These are phyloP conservation scores for Hippocampus abdominalis DNA, from an alignment of 2,113 vertebrate genomes.

Conservation along the genomic window DNA sequence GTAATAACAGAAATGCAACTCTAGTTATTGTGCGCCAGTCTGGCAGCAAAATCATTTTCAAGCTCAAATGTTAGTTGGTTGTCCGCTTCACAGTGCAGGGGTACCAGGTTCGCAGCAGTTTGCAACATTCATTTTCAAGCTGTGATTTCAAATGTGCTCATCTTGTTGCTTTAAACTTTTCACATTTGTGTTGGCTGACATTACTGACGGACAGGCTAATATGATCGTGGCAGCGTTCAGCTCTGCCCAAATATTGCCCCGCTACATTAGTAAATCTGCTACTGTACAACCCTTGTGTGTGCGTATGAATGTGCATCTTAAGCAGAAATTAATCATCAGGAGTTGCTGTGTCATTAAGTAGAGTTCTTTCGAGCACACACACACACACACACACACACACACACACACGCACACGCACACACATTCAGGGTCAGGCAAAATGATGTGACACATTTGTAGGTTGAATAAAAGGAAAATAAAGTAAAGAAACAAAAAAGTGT, in stretches of 20 bases:
- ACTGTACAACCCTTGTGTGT: slow-evolving; percentile 7
- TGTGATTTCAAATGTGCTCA: neutral
- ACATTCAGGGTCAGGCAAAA: no score
- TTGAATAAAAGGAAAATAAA: no score
- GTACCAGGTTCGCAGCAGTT: no score
- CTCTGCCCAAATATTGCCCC: slow-evolving; percentile 10
- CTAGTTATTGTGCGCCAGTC: neutral
- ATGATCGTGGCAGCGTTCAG: neutral
- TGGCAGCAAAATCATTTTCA: neutral
- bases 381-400: no score
- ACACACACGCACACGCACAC: no score
- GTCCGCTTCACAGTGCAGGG: no score
- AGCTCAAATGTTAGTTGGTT: no score
- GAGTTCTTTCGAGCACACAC: slow-evolving; percentile 18
- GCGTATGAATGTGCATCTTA: slow-evolving; percentile 17
- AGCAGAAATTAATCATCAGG: slow-evolving; percentile 18
- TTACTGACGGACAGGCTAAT: slow-evolving; percentile 5
- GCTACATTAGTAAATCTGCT: slow-evolving; percentile 3
- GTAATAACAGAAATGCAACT: neutral
- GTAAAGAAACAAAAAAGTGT: no score
- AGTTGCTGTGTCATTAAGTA: slow-evolving; percentile 21
- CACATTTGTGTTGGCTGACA: neutral
- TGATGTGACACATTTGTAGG: no score
- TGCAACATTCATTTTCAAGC: neutral
- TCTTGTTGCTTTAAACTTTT: neutral